Evolutionary conservation across 2,888 invertebrate species (phyloP), one percentile per base, ranked within the genome.

Genomic region (Platerodrilus igneus): DNA sequence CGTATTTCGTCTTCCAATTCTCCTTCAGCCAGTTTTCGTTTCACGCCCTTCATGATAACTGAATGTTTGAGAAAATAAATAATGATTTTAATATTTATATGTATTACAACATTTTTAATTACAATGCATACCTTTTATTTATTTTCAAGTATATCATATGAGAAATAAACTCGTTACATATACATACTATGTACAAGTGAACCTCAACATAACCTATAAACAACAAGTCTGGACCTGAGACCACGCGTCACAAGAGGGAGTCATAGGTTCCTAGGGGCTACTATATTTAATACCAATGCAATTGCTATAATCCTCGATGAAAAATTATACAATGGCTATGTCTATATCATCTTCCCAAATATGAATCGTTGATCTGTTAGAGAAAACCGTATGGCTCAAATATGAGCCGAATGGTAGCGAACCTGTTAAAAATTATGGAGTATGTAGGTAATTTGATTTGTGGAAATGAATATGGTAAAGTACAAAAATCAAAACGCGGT

Each of bases 331-430:
- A 29, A n/a, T 19, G 30, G 17, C 18, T 29, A 29, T 13, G 13
- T 17, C 15, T 29, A 4, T 16, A 19, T 13, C 20, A 29, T 10
- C 30, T 15, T 29, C 30, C 30, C 30, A 29, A 3, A 29, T 29
- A 29, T 29, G 30, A 29, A 17, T 19, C 17, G 30, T 29, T 29
- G 30, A 17, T 29, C 15, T 4, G 30, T 29, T 19, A n/a, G 30
- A 29, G 18, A 19, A 29, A 29, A 29, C 30, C 30, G 17, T 29
- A 29, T 29, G 30, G 15, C 30, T 29, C 30, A 29, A 16, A 29
- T 29, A 29, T 29, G 30, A 29, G 17, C 18, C 17, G 30, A 17
- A 4, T 13, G 30, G 30, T 29, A 29, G 15, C 13, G 30, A 29
- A 29, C 17, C 6, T 29, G 30, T 29, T 29, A n/a, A n/a, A n/a